Conservation (phyloP, 2,888 invertebrate genomes). For the Meiosimyza platycephala region DNA sequence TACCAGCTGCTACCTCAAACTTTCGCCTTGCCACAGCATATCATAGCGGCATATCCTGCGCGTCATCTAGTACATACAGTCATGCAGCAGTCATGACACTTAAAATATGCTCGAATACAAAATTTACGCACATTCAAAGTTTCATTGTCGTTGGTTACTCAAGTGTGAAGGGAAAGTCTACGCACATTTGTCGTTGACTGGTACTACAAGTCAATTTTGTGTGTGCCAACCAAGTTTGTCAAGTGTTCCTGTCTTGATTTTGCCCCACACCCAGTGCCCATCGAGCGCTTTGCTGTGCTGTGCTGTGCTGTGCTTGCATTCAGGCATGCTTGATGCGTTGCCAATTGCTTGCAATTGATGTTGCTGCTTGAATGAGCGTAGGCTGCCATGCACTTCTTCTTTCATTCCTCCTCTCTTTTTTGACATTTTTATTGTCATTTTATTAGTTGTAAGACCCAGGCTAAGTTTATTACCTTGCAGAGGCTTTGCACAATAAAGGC, state of each 20-base stretch:
- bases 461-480: constrained; percentile 27
- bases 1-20: constrained; percentile 1
- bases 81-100: background rate
- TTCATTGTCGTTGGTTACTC: constrained; percentile 47
- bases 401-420: background rate
- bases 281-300: background rate
- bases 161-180: constrained; percentile 54
- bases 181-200: constrained; percentile 30
- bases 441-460: constrained; percentile 38
- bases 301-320: background rate
- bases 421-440: constrained; percentile 37
- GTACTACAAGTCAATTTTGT: background rate
- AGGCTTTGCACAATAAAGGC: background rate
- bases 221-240: background rate
- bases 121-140: constrained; percentile 23
- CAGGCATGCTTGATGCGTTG: constrained; percentile 46
- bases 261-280: background rate
- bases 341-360: constrained; percentile 51
- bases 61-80: background rate
- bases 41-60: constrained; percentile 11
- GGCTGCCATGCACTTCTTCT: constrained; percentile 6
- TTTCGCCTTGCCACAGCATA: background rate
- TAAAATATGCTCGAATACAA: constrained; percentile 11
- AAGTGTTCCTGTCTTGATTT: constrained; percentile 4
- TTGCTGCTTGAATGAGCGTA: constrained; percentile 39